Evolutionary conservation across 2,888 invertebrate genomes (phyloP).

Genomic region (Prionchulus punctatus): DNA sequence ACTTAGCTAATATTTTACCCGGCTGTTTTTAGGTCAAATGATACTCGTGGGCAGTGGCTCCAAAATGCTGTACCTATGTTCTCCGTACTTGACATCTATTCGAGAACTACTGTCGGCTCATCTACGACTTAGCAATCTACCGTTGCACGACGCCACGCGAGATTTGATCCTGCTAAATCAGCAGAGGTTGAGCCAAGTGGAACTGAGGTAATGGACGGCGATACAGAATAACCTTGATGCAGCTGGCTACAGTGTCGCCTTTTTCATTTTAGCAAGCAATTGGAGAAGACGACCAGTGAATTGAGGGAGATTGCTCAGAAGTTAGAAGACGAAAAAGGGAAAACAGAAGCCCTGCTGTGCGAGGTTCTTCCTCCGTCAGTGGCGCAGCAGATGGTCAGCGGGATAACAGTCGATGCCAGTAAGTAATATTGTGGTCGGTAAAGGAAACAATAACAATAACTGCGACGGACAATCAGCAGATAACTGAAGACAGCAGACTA

Average conservation of each 20-base stretch:
- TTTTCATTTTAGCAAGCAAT: slow-evolving; percentile 18
- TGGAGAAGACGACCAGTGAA: slow-evolving; percentile 26
- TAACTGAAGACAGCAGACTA: no score
- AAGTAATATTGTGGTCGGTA: neutral
- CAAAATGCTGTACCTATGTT: slow-evolving; percentile 25
- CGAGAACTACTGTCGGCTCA: slow-evolving; percentile 25
- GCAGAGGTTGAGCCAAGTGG: slow-evolving; percentile 25
- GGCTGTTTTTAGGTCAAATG: slow-evolving; percentile 22
- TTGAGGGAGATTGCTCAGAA: slow-evolving; percentile 20
- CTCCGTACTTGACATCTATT: slow-evolving; percentile 26
- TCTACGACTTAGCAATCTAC: slow-evolving; percentile 27
- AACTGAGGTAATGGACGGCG: slow-evolving; percentile 29
- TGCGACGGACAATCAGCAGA: no score
- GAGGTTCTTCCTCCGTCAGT: slow-evolving; percentile 26
- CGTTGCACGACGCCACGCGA: slow-evolving; percentile 28
- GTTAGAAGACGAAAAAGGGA: slow-evolving; percentile 23
- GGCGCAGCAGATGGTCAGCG: slow-evolving; percentile 19
- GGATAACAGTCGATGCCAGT: slow-evolving; percentile 18
- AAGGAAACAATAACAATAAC: no score
- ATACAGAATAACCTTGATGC: no score
- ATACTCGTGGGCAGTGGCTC: slow-evolving; percentile 18
- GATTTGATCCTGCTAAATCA: slow-evolving; percentile 31
- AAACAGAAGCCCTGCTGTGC: slow-evolving; percentile 22
- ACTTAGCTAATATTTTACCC: neutral
- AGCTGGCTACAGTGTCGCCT: no score